Conservation (phyloP, 1,140 invertebrate species). For the Alviniconcha marisindica region DNA sequence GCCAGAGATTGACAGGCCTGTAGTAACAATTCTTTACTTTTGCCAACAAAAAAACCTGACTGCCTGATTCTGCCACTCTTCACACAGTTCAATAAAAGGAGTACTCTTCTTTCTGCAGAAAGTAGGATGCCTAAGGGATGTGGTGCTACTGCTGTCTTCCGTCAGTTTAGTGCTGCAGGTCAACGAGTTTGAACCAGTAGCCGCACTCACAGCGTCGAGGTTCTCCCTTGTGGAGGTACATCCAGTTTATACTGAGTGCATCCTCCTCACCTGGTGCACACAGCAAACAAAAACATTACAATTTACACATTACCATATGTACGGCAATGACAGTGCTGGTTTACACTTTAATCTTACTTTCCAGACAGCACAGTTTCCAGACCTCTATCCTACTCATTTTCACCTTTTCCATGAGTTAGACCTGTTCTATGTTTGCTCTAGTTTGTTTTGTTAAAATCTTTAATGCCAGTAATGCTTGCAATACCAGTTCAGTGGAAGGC, state of each 20-base stretch:
- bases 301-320: no score
- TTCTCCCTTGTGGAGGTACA: slow-evolving; percentile 93
- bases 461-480: no score
- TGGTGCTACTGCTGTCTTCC: neutral
- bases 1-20: neutral
- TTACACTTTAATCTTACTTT: no score
- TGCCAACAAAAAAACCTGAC: neutral
- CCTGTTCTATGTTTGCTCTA: no score
- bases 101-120: neutral
- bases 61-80: neutral
- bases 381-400: no score
- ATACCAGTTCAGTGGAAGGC: no score
- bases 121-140: neutral
- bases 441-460: no score
- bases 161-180: slow-evolving; percentile 69
- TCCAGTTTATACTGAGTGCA: slow-evolving; percentile 90
- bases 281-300: no score
- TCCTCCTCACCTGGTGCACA: slow-evolving; percentile 93
- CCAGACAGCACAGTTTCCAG: no score
- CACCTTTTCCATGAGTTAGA: no score
- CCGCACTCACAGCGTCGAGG: slow-evolving; percentile 96
- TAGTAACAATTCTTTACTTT: neutral
- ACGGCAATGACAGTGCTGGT: no score
- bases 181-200: slow-evolving; percentile 95
- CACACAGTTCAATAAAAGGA: no score